These are phyloP conservation scores for Notarius lentiginosus DNA, from an alignment of 2,113 vertebrate genomes.

Conservation along the genomic window DNA sequence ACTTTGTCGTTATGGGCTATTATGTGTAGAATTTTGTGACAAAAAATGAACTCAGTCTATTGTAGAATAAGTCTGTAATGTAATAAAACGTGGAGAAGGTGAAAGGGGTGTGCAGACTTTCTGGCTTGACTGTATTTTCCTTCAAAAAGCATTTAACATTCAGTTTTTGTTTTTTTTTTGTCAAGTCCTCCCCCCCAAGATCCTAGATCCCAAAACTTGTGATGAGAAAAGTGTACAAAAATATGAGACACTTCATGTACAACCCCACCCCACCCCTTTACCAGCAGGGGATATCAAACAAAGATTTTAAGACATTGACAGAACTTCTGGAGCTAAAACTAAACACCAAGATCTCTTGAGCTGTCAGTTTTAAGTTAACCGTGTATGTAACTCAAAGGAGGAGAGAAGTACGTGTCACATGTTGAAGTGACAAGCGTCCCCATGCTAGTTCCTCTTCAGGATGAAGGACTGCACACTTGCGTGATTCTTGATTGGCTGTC, in stretches of 20 bases:
- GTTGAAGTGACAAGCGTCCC: conserved; percentile 28
- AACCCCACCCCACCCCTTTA: neutral
- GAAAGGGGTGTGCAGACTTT: too few species aligned
- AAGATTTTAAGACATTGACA: neutral
- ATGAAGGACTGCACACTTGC: neutral
- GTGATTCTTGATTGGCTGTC: neutral
- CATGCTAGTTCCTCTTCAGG: neutral
- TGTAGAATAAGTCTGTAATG: too few species aligned
- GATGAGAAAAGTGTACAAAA: neutral
- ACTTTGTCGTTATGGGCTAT: too few species aligned
- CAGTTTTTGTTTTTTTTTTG: too few species aligned
- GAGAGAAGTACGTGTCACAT: neutral
- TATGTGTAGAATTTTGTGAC: too few species aligned
- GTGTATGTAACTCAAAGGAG: neutral
- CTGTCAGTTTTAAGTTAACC: conserved; percentile 11
- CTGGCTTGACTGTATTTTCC: neutral
- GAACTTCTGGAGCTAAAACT: neutral
- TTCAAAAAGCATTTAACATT: neutral
- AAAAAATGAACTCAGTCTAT: too few species aligned
- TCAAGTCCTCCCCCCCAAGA: too few species aligned
- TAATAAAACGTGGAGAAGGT: too few species aligned
- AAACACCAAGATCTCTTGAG: neutral
- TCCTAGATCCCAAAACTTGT: neutral
- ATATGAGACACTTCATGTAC: neutral
- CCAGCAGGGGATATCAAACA: neutral